Conservation (phyloP, 1,140 invertebrate genomes). For the Ostrea edulis region DNA sequence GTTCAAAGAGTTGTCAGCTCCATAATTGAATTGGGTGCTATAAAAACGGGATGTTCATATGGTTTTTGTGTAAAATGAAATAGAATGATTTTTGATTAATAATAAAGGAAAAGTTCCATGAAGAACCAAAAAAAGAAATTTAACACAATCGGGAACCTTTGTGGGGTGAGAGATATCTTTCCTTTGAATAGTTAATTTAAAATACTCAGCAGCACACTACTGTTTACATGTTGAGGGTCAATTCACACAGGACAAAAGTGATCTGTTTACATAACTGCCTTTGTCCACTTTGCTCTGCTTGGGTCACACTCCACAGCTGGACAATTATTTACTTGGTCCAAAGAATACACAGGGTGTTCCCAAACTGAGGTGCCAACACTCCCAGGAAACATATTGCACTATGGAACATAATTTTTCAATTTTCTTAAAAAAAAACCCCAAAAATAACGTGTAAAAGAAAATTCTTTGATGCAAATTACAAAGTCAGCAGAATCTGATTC, state of each 20-base stretch:
- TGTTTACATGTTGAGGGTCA: constrained; percentile 21
- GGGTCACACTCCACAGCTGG: constrained; percentile 14
- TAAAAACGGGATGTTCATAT: not conserved
- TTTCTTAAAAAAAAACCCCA: not conserved
- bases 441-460: not conserved
- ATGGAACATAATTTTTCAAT: not conserved
- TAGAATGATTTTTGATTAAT: not conserved
- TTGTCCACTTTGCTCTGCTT: constrained; percentile 9
- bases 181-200: not conserved
- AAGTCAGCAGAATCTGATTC: not conserved
- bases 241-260: constrained; percentile 19
- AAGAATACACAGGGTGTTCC: not conserved
- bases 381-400: not conserved
- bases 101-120: not conserved
- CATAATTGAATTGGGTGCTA: not conserved
- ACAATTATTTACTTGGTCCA: constrained; percentile 28
- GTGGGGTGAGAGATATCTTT: not conserved
- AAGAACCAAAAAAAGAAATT: not conserved
- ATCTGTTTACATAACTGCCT: constrained; percentile 17
- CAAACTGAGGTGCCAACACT: not conserved
- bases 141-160: not conserved
- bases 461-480: not conserved
- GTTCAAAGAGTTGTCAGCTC: constrained; percentile 21
- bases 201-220: constrained; percentile 16
- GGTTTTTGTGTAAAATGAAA: constrained; percentile 5